Conservation (phyloP, 2,888 invertebrate genomes). For the Nephrocerus scutellatus region DNA sequence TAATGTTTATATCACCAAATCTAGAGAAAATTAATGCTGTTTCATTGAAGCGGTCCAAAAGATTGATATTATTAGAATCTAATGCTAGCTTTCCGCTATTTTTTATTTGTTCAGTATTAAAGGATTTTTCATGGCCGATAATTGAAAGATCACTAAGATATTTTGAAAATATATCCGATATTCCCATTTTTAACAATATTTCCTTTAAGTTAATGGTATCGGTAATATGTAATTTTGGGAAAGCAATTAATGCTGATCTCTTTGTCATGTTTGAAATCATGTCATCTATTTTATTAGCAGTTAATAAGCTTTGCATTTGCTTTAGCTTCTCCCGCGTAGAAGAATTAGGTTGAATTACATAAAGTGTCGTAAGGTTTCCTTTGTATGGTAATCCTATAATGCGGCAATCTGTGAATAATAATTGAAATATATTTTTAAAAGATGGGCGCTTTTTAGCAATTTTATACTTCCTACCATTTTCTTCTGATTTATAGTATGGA, state of each 20-base stretch:
- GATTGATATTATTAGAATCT: no score
- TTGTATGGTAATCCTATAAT: slow-evolving; percentile 63
- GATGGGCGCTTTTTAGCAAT: slow-evolving; percentile 1
- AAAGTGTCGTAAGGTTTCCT: slow-evolving; percentile 57
- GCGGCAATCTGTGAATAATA: slow-evolving; percentile 50
- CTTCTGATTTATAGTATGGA: slow-evolving; percentile 48
- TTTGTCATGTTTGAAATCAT: slow-evolving; percentile 40
- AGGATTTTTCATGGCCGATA: slow-evolving; percentile 44
- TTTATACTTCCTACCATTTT: slow-evolving; percentile 21
- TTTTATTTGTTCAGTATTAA: background rate
- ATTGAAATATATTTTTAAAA: slow-evolving; percentile 1
- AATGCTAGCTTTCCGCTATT: slow-evolving; percentile 2
- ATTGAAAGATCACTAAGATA: slow-evolving; percentile 60
- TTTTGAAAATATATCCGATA: slow-evolving; percentile 58
- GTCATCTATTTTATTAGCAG: slow-evolving; percentile 44
- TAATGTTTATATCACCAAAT: slow-evolving; percentile 13
- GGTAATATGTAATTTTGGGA: slow-evolving; percentile 67
- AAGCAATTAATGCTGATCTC: slow-evolving; percentile 51
- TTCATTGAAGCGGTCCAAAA: slow-evolving; percentile 22
- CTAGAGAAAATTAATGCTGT: slow-evolving; percentile 21
- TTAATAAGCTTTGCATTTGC: slow-evolving; percentile 48
- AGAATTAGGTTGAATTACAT: slow-evolving; percentile 56
- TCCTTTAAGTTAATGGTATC: slow-evolving; percentile 53
- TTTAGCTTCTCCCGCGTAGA: slow-evolving; percentile 48
- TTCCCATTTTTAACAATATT: slow-evolving; percentile 54